Evolutionary conservation across 2,113 vertebrate species (phyloP).

Genomic region (Pseudorasbora parva): DNA sequence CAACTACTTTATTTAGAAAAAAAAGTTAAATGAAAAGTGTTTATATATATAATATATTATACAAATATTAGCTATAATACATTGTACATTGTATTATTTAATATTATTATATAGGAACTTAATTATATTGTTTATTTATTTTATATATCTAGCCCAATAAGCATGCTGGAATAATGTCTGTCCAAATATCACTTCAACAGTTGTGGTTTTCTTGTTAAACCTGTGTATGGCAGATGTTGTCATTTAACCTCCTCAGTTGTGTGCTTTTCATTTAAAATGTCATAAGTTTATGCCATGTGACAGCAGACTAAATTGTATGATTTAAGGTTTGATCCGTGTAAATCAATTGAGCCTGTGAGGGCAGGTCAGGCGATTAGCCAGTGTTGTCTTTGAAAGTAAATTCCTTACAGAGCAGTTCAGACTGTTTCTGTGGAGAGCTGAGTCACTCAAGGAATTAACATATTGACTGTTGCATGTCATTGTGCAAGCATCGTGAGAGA

Average conservation of each 20-base stretch:
- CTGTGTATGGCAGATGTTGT: neutral
- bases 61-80: neutral
- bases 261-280: conserved; percentile 52
- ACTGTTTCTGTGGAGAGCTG: conserved; percentile 11
- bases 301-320: conserved; percentile 46
- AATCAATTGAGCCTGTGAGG: conserved; percentile 48
- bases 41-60: neutral
- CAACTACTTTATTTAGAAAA: too few species aligned
- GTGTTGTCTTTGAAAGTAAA: conserved; percentile 32
- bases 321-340: conserved; percentile 51
- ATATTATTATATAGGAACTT: neutral
- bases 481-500: neutral
- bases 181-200: neutral
- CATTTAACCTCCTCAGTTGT: conserved; percentile 40
- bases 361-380: conserved; percentile 28
- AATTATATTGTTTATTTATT: neutral
- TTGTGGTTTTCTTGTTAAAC: neutral
- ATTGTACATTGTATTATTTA: neutral
- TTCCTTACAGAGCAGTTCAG: conserved; percentile 32
- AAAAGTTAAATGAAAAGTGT: too few species aligned
- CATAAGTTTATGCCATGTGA: conserved; percentile 62
- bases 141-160: too few species aligned
- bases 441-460: conserved; percentile 36
- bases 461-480: conserved; percentile 32
- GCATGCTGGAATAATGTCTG: neutral